These are phyloP conservation scores for Acleris emargana DNA, from an alignment of 2,888 invertebrate genomes.

Conservation along the genomic window DNA sequence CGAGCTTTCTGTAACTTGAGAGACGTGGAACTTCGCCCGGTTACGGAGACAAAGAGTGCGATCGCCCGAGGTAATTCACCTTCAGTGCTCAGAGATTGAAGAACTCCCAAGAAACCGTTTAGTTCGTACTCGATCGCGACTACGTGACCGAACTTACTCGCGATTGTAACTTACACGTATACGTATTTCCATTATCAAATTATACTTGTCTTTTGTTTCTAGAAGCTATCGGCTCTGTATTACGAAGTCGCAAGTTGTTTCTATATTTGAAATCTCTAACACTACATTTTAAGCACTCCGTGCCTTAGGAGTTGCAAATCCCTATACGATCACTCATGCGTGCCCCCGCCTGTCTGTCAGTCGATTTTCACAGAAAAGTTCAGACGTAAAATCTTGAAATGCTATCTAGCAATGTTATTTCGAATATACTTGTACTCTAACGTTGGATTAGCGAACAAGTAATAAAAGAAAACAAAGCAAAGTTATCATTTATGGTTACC, in stretches of 20 bases:
- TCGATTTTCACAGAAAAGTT: neutral
- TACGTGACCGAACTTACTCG: slow-evolving; percentile 62
- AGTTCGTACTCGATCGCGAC: slow-evolving; percentile 58
- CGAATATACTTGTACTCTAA: no score
- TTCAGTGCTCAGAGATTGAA: slow-evolving; percentile 45
- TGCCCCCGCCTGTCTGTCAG: no score
- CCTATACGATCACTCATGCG: no score
- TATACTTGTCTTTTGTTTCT: slow-evolving; percentile 49
- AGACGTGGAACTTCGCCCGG: slow-evolving; percentile 26
- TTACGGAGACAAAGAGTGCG: slow-evolving; percentile 43
- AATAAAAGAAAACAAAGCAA: no score
- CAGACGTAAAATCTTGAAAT: no score
- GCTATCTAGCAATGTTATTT: no score
- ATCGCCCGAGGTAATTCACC: slow-evolving; percentile 44
- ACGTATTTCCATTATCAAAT: slow-evolving; percentile 50
- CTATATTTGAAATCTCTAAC: neutral
- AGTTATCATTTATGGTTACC: no score
- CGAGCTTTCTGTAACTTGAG: slow-evolving; percentile 24
- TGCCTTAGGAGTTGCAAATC: no score
- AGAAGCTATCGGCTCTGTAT: slow-evolving; percentile 12
- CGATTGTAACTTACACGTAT: slow-evolving; percentile 46
- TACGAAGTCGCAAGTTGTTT: slow-evolving; percentile 5
- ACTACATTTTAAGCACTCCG: neutral
- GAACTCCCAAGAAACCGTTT: slow-evolving; percentile 53
- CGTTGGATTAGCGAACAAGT: no score